phyloP scores from a whole-genome alignment of 2,888 invertebrate species.

The Beris morrisii region DNA sequence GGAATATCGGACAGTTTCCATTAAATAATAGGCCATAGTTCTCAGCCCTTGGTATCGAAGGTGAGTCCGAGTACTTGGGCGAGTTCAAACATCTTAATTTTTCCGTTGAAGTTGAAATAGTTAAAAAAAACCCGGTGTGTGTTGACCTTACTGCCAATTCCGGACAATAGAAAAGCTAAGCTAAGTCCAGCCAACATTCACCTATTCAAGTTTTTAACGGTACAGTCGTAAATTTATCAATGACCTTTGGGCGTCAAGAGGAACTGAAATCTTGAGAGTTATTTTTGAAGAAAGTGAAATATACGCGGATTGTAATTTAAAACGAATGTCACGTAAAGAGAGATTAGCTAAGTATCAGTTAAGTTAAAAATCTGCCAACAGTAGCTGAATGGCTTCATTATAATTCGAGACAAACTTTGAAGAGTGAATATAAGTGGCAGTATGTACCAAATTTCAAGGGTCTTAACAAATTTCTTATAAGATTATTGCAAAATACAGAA shows the following conservation, averaged over 20 bases:
- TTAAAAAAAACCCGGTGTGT: conserved; percentile 6
- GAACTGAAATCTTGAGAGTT: no score
- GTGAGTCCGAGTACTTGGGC: conserved; percentile 1
- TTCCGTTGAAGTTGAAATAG: background rate
- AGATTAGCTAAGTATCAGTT: no score
- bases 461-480: no score
- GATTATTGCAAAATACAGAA: no score
- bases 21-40: background rate
- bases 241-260: conserved; percentile 11
- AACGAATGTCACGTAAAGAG: no score
- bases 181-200: conserved; percentile 6
- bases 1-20: background rate
- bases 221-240: conserved; percentile 8
- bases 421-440: no score
- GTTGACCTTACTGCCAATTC: conserved; percentile 5
- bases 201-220: background rate
- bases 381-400: no score
- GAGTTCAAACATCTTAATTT: background rate
- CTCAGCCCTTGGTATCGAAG: conserved; percentile 21
- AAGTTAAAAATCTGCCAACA: no score
- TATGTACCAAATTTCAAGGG: no score
- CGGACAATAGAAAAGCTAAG: conserved; percentile 5
- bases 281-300: no score
- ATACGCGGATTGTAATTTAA: no score
- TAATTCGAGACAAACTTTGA: no score